phyloP scores from a whole-genome alignment of 2,888 invertebrate genomes.

The Sclerodermus sp. region DNA sequence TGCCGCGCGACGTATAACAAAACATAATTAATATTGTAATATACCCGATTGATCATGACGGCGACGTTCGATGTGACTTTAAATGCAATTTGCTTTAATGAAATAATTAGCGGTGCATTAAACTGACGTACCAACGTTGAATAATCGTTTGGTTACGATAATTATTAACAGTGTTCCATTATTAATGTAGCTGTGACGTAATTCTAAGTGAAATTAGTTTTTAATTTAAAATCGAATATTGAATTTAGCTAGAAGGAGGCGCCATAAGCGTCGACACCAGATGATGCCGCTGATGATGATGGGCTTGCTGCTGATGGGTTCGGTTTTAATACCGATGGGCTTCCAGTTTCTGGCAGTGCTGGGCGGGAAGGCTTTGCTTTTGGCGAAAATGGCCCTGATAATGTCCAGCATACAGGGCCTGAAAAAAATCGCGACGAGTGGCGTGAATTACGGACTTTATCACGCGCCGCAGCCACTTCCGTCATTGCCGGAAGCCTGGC shows the following conservation, averaged over 20 bases:
- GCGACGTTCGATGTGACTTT: too few species aligned
- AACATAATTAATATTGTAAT: neutral
- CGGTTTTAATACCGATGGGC: slow-evolving; percentile 78
- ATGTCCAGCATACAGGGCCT: slow-evolving; percentile 79
- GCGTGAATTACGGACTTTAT: slow-evolving; percentile 76
- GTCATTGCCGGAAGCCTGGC: slow-evolving; percentile 41
- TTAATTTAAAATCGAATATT: too few species aligned
- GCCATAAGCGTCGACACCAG: slow-evolving; percentile 64
- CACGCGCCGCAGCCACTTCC: slow-evolving; percentile 58
- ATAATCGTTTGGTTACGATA: slow-evolving; percentile 9
- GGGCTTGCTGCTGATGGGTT: slow-evolving; percentile 74
- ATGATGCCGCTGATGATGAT: slow-evolving; percentile 81
- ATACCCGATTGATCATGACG: neutral
- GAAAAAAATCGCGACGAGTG: slow-evolving; percentile 74
- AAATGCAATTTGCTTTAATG: too few species aligned
- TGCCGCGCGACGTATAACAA: neutral
- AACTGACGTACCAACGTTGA: too few species aligned
- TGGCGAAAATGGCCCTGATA: slow-evolving; percentile 81
- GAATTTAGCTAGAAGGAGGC: slow-evolving; percentile 44
- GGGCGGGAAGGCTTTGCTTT: slow-evolving; percentile 76
- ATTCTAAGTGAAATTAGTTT: slow-evolving; percentile 48
- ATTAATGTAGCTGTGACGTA: slow-evolving; percentile 17
- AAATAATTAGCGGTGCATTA: too few species aligned
- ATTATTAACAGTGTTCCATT: too few species aligned
- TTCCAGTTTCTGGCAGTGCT: slow-evolving; percentile 82